Evolutionary conservation across 2,888 invertebrate genomes (phyloP), one percentile per base, ranked within the genome.

Genomic region (Flabesymbios commensalis): DNA sequence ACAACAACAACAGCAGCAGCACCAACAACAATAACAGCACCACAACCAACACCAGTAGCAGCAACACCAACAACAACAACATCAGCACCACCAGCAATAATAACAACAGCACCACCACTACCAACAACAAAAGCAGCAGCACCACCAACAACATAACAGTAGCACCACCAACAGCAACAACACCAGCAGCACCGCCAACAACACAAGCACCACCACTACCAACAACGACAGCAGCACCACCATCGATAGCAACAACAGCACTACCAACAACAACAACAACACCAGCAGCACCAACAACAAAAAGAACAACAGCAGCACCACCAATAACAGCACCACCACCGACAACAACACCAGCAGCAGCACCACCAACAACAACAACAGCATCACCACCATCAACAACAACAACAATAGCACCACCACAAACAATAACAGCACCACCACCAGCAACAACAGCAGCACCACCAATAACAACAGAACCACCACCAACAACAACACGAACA

Each of bases 381-480:
- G 7, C 49, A 49, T 32, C 29, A 26, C 7, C 49, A 28, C 7
- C 26, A 31, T 7, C 49, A 28, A 7, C 49, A 17, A 29, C 29
- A 29, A 22, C 26, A 26, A 29, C 31, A 49, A 26, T 7, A 49
- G 31, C 49, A 14, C 26, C 49, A 29, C 7, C 31, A 29, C 49
- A 7, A 26, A 26, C 49, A 7, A 49, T 32, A 14, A 49, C 49
- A 7, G 7, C 7, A 22, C 26, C 49, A 26, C 10, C 7, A 14
- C 49, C 49, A 26, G 5, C 28, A 7, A 26, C 31, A 7, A 49
- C 76, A 36, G 83, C 2, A 4, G 81, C 82, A 2, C 78, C 81
- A 24, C 79, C 81, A 10, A 83, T 80, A 14, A 81, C 82, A 54
- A 22, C 52, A 81, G 22, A 68, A 80, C 41, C 83, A 22, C 77